A percentile compares a stretch with the other conserved stretches of the same genome.
Conservation (phyloP, 2,797 vertebrate species). For the Leontopithecus rosalia region DNA sequence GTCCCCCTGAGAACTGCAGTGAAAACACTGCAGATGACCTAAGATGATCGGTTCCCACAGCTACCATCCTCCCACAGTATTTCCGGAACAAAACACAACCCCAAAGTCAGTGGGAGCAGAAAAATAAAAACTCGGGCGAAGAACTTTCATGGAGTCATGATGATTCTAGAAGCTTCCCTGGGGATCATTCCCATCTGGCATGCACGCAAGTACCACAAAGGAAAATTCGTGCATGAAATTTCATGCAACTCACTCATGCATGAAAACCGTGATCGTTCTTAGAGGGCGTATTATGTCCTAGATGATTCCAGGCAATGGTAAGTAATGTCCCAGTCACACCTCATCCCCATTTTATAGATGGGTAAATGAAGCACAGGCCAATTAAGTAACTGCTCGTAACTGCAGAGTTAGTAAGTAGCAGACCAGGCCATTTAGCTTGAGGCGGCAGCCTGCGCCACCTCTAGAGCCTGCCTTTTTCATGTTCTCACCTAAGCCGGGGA, state of each 20-base stretch:
- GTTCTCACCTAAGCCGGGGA: background rate
- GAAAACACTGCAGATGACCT: background rate
- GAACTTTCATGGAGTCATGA: background rate
- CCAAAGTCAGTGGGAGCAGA: background rate
- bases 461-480: background rate
- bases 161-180: background rate
- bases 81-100: background rate
- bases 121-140: background rate
- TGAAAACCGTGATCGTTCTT: background rate
- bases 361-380: background rate
- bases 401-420: background rate
- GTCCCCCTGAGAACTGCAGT: background rate
- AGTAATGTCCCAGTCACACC: background rate
- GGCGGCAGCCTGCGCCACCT: background rate
- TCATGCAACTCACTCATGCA: background rate
- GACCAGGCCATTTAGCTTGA: background rate
- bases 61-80: too few species aligned
- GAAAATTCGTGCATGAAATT: background rate
- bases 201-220: background rate
- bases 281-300: background rate
- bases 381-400: background rate
- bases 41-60: background rate
- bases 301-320: background rate
- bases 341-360: background rate
- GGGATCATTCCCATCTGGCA: conserved; percentile 1